Percentiles rank a stretch among this genome's conserved stretches.
phyloP scores from a whole-genome alignment of 1,140 invertebrate genomes.

The Drosophila persimilis region DNA sequence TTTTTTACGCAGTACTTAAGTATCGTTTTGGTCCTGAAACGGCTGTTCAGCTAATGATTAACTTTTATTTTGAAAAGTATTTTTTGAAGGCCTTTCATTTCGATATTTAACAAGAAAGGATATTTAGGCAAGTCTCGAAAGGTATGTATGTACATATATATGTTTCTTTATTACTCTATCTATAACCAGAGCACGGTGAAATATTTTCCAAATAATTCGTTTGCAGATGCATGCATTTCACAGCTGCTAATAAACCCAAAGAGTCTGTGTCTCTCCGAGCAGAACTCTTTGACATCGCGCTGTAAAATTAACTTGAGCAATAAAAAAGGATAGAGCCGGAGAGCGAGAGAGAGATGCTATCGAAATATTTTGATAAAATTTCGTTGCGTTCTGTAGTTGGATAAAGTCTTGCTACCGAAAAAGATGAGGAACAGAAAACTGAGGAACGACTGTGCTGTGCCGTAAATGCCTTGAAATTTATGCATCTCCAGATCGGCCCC shows the following conservation, averaged over 20 bases:
- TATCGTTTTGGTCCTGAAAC: no score
- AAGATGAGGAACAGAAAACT: slow-evolving; percentile 29
- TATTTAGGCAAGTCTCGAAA: no score
- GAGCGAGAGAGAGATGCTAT: slow-evolving; percentile 20
- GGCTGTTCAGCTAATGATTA: no score
- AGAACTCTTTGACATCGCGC: slow-evolving; percentile 42
- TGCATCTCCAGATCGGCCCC: slow-evolving; percentile 48
- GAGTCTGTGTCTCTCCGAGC: slow-evolving; percentile 17
- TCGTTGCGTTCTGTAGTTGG: slow-evolving; percentile 38
- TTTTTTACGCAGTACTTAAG: no score
- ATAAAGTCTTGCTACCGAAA: slow-evolving; percentile 38
- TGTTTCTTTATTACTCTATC: slow-evolving; percentile 2
- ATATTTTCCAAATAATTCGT: slow-evolving; percentile 20
- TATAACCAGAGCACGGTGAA: background rate
- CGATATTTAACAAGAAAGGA: no score
- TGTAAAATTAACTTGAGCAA: slow-evolving; percentile 70
- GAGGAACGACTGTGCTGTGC: slow-evolving; percentile 8
- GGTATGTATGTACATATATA: no score
- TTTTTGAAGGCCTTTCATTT: no score
- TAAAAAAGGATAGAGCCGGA: slow-evolving; percentile 43
- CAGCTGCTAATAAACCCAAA: slow-evolving; percentile 32
- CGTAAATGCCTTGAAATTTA: slow-evolving; percentile 58
- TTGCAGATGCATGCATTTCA: slow-evolving; percentile 18
- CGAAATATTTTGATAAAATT: slow-evolving; percentile 64
- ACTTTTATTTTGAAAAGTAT: no score